phyloP scores from a whole-genome alignment of 2,888 invertebrate species.

The Meliscaeva auricollis region DNA sequence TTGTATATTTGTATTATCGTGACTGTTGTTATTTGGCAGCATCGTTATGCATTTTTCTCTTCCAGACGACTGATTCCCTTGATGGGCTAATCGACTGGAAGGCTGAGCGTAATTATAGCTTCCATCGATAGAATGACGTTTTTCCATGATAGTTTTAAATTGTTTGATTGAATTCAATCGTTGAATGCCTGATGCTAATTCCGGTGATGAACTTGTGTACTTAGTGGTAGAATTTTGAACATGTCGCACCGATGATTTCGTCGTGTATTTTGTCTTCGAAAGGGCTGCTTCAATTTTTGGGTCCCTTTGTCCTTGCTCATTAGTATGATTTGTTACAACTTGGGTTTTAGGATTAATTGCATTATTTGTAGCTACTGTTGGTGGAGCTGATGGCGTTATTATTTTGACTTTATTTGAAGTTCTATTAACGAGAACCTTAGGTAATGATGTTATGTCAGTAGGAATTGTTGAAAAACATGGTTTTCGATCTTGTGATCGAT shows the following conservation, averaged over 20 bases:
- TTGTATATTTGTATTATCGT: constrained; percentile 15
- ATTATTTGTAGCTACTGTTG: neutral
- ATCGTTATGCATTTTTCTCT: constrained; percentile 31
- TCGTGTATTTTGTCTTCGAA: constrained; percentile 18
- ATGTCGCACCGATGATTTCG: constrained; percentile 25
- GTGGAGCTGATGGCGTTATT: constrained; percentile 35
- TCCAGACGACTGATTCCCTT: neutral
- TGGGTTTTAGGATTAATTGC: constrained; percentile 41
- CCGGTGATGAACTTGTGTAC: constrained; percentile 47
- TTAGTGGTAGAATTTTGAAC: constrained; percentile 22
- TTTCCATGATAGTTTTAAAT: constrained; percentile 62
- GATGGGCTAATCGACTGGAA: constrained; percentile 5
- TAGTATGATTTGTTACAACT: constrained; percentile 10
- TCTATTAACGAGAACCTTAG: constrained; percentile 46
- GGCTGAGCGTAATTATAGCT: constrained; percentile 57
- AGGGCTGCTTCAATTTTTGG: constrained; percentile 26
- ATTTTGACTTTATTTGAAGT: constrained; percentile 45
- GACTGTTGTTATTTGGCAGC: constrained; percentile 42
- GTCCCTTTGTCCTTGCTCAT: constrained; percentile 13
- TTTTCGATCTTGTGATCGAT: constrained; percentile 54
- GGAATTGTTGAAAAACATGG: constrained; percentile 2
- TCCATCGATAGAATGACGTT: constrained; percentile 78
- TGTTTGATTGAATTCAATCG: constrained; percentile 22
- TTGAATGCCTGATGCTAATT: constrained; percentile 32
- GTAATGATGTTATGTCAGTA: constrained; percentile 83